phyloP scores from a whole-genome alignment of 1,140 invertebrate genomes.

The Lucilia sericata region DNA sequence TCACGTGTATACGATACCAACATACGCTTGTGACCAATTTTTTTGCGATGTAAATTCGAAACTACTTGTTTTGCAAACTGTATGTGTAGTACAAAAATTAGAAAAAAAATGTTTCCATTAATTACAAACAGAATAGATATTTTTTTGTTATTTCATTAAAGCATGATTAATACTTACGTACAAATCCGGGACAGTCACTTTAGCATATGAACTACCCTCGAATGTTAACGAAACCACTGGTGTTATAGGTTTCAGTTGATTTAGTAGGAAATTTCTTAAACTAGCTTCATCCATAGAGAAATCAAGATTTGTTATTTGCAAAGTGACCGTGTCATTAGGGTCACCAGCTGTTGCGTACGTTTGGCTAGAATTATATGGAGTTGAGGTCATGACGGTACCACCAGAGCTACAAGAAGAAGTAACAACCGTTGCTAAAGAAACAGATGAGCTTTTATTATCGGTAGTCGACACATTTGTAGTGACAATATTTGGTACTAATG shows the following conservation, averaged over 20 bases:
- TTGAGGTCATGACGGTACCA: constrained; percentile 19
- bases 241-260: constrained; percentile 64
- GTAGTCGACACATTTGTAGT: not conserved
- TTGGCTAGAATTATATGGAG: not conserved
- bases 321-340: constrained; percentile 56
- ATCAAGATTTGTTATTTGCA: constrained; percentile 67
- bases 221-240: constrained; percentile 63
- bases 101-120: too few relatives aligned
- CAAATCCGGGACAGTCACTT: constrained; percentile 65
- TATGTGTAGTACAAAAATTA: not conserved
- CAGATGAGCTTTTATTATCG: constrained; percentile 1
- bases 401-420: not conserved
- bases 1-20: constrained; percentile 80
- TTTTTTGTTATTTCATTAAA: too few relatives aligned
- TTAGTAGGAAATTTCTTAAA: constrained; percentile 60
- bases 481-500: constrained; percentile 1
- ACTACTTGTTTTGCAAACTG: constrained; percentile 81
- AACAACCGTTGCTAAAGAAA: constrained; percentile 18
- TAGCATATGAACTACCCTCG: constrained; percentile 63
- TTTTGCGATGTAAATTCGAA: constrained; percentile 83
- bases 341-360: constrained; percentile 45
- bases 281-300: constrained; percentile 63
- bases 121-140: too few relatives aligned
- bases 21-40: constrained; percentile 86
- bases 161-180: constrained; percentile 55